These are phyloP conservation scores for Phania funesta DNA, from an alignment of 2,888 invertebrate species.

Conservation along the genomic window DNA sequence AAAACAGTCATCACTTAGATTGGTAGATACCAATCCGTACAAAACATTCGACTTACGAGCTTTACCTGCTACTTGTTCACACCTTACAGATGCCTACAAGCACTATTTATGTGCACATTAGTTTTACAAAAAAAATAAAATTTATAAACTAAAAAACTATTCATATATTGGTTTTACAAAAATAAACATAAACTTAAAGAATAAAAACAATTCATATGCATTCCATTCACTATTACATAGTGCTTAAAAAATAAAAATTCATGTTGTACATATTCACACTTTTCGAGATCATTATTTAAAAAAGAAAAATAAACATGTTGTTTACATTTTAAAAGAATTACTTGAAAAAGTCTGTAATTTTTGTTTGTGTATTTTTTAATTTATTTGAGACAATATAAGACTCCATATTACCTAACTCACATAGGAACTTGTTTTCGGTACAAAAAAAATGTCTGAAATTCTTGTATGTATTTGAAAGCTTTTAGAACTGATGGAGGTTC, in stretches of 20 bases:
- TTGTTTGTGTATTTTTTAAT: conserved; percentile 33
- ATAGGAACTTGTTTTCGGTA: conserved; percentile 49
- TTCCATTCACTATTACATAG: conserved; percentile 51
- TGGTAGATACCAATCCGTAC: too few relatives aligned
- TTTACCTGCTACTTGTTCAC: too few relatives aligned
- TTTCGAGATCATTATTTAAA: conserved; percentile 53
- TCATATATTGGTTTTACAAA: too few relatives aligned
- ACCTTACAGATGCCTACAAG: too few relatives aligned
- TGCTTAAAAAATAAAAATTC: conserved; percentile 55
- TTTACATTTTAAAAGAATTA: conserved; percentile 57
- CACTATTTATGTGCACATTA: too few relatives aligned
- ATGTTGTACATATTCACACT: conserved; percentile 50
- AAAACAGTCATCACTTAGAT: too few relatives aligned
- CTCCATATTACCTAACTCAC: conserved; percentile 44
- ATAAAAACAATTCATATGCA: conserved; percentile 50
- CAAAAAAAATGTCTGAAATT: conserved; percentile 46
- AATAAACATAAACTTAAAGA: conserved; percentile 34
- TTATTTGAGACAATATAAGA: conserved; percentile 45
- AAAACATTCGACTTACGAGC: too few relatives aligned
- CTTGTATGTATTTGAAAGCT: conserved; percentile 48
- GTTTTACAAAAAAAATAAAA: too few relatives aligned
- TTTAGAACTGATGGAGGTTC: conserved; percentile 37
- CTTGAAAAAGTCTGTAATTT: conserved; percentile 46
- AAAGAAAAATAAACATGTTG: conserved; percentile 50
- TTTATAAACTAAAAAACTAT: too few relatives aligned